These are phyloP conservation scores for Amphiprion clarkii DNA, from an alignment of 2,797 vertebrate species.

Conservation along the genomic window DNA sequence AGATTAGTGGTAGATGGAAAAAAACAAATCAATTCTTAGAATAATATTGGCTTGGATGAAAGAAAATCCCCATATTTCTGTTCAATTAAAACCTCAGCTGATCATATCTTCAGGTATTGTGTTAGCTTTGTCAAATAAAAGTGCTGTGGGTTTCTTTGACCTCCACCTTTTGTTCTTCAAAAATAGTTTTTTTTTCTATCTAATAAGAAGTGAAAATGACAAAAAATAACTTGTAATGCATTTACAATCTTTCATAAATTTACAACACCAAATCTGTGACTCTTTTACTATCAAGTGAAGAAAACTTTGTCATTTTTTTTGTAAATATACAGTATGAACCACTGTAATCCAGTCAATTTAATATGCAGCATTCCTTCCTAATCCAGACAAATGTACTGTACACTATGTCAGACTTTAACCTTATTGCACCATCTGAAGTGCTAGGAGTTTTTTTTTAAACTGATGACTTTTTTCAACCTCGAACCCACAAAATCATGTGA, in stretches of 20 bases:
- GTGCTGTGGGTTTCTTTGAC: too few relatives aligned
- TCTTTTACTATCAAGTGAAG: background rate
- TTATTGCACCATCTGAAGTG: background rate
- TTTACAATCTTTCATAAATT: background rate
- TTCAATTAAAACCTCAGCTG: background rate
- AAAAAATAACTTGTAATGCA: constrained; percentile 1
- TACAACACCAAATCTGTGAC: constrained; percentile 8
- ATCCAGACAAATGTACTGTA: background rate
- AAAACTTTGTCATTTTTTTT: background rate
- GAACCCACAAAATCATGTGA: too few relatives aligned
- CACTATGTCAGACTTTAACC: background rate
- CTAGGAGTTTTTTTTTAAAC: too few relatives aligned
- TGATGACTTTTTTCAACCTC: too few relatives aligned
- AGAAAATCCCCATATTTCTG: background rate
- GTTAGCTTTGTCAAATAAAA: too few relatives aligned
- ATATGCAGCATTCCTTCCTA: background rate
- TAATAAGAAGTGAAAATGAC: constrained; percentile 3
- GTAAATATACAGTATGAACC: background rate
- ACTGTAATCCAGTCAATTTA: background rate
- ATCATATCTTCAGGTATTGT: background rate
- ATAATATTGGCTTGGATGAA: background rate
- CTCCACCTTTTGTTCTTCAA: background rate
- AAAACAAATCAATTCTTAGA: too few relatives aligned
- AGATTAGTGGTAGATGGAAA: background rate
- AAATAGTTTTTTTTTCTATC: background rate